Evolutionary conservation across 1,140 invertebrate genomes (phyloP).

Genomic region (Atta cephalotes): DNA sequence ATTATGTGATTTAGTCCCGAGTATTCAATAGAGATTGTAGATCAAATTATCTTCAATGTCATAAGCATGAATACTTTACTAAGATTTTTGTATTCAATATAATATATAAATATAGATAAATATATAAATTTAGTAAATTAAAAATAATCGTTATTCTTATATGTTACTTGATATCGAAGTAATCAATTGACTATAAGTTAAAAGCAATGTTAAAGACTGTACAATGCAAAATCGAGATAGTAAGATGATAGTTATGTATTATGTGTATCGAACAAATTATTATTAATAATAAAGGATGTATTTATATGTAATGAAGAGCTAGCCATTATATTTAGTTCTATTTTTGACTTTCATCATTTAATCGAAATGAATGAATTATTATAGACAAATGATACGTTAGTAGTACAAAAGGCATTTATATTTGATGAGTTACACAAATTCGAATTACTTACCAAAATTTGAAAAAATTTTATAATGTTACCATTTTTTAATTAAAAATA

Average conservation of each 20-base stretch:
- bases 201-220: slow-evolving; percentile 34
- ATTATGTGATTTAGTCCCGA: slow-evolving; percentile 49
- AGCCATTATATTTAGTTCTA: background rate
- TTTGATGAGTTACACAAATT: background rate
- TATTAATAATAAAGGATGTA: slow-evolving; percentile 72
- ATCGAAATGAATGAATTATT: background rate
- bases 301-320: slow-evolving; percentile 63
- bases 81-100: slow-evolving; percentile 46
- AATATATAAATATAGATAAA: slow-evolving; percentile 28
- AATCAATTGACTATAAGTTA: slow-evolving; percentile 3
- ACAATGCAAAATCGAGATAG: slow-evolving; percentile 36
- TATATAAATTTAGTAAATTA: slow-evolving; percentile 34
- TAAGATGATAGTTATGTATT: slow-evolving; percentile 36
- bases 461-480: background rate
- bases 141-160: slow-evolving; percentile 5
- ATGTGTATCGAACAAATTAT: slow-evolving; percentile 48
- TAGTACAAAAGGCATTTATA: background rate
- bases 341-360: background rate
- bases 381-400: background rate
- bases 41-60: slow-evolving; percentile 40
- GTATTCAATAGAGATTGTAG: slow-evolving; percentile 49
- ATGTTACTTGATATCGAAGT: slow-evolving; percentile 1
- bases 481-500: too few species aligned
- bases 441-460: background rate
- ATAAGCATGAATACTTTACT: slow-evolving; percentile 51